A percentile compares a stretch with the other conserved stretches of the same genome.
Conservation (phyloP, 2,888 invertebrate species). For the Acleris emargana region DNA sequence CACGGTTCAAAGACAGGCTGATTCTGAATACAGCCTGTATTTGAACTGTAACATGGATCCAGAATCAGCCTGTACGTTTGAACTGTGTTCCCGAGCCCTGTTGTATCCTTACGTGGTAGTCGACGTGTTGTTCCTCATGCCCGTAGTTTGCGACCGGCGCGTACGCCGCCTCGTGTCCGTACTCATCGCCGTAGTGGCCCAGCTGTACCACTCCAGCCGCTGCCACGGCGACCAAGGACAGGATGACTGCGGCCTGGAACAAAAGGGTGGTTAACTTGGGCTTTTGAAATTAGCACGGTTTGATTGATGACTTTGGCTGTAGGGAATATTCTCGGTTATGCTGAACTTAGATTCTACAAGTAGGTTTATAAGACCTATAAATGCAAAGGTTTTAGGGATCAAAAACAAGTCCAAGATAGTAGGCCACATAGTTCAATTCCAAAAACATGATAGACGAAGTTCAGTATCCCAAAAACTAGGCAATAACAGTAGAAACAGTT, state of each 20-base stretch:
- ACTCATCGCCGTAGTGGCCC: conserved; percentile 63
- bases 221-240: conserved; percentile 73
- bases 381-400: too few relatives aligned
- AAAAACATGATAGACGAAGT: too few relatives aligned
- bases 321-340: neutral
- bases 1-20: too few relatives aligned
- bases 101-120: conserved; percentile 69
- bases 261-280: neutral
- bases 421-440: too few relatives aligned
- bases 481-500: neutral
- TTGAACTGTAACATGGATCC: too few relatives aligned
- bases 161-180: conserved; percentile 72
- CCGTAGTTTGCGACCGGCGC: conserved; percentile 69
- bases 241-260: conserved; percentile 67
- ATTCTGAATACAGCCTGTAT: too few relatives aligned
- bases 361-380: too few relatives aligned
- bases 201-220: conserved; percentile 70
- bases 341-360: too few relatives aligned
- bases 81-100: neutral
- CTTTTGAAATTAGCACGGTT: neutral
- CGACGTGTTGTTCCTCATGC: conserved; percentile 75
- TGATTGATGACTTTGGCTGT: neutral
- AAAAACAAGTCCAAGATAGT: too few relatives aligned
- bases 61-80: neutral
- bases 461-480: too few relatives aligned